Evolutionary conservation across 2,888 invertebrate species (phyloP), one percentile per base, ranked within the genome.

Genomic region (Leptarthrus brevirostris): DNA sequence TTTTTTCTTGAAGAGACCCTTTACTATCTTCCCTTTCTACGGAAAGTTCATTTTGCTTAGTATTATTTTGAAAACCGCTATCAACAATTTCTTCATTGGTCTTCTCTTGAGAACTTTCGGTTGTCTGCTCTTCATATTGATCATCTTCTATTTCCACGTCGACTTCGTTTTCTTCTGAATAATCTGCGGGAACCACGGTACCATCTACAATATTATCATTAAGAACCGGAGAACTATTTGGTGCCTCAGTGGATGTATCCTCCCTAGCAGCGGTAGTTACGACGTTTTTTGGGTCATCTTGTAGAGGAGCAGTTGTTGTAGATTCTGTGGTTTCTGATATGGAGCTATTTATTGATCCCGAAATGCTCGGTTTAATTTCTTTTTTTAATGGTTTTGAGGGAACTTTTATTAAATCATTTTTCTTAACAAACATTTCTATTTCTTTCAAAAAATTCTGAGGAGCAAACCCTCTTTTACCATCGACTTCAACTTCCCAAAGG

Each of bases 391-490:
- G n/a, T 4, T 66, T 49, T 40, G 18, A 34, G 1, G 72, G 49
- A n/a, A 70, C 72, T 3, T 66, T 61, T 2, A 90, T 84, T 77
- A 87, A 79, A 2, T 81, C 74, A 0, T 72, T 73, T 75, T 85
- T 79, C 78, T 83, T 81, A 74, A 87, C 76, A 3, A 87, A 74
- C 53, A 91, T 79, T 82, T 87, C 89, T 3, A 80, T 80, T 85
- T 94, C 93, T 79, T 85, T 85, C 64, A 94, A 81, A 78, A 90
- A 87, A 0, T 79, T 80, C 70, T 86, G 84, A 22, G 89, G 90
- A 0, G 88, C 89, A 82, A 91, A 93, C 22, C 94, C 94, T 74
- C 88, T 83, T 80, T 88, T 88, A 30, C 90, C 92, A 77, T 88
- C 86, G 54, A 93, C 89, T 84, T 88, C 89, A 53, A 88, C 91